These are phyloP conservation scores for Anas bernieri DNA, from an alignment of 2,797 vertebrate species.

Conservation along the genomic window DNA sequence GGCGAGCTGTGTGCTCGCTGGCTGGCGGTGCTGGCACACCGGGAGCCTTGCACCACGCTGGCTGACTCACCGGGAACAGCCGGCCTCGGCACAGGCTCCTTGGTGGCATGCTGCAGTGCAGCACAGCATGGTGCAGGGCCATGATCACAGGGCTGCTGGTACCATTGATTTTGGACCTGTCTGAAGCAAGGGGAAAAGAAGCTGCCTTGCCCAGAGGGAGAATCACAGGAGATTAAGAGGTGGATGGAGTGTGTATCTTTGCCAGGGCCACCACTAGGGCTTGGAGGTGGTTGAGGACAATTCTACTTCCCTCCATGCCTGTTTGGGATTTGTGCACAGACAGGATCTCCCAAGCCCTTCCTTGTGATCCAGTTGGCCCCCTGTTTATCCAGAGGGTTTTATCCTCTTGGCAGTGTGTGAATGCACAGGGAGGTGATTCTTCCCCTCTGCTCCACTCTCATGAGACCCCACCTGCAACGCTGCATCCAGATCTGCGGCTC, in stretches of 20 bases:
- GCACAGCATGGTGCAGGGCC: no score
- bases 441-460: background rate
- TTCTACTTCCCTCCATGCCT: background rate
- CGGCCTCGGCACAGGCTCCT: fast-evolving
- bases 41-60: fast-evolving
- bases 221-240: background rate
- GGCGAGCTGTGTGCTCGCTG: background rate
- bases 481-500: background rate
- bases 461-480: background rate
- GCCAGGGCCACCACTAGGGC: background rate
- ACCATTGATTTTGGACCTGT: fast-evolving
- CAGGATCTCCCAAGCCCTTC: background rate
- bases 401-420: background rate
- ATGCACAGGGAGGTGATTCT: background rate
- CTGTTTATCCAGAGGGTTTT: background rate
- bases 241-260: background rate
- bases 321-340: background rate
- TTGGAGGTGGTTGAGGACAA: background rate
- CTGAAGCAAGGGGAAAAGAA: background rate
- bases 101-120: no score
- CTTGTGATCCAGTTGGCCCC: no score
- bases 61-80: background rate
- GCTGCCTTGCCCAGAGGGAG: background rate
- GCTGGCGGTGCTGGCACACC: background rate
- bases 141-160: background rate